phyloP scores from a whole-genome alignment of 2,797 vertebrate genomes.

The Eospalax fontanierii region DNA sequence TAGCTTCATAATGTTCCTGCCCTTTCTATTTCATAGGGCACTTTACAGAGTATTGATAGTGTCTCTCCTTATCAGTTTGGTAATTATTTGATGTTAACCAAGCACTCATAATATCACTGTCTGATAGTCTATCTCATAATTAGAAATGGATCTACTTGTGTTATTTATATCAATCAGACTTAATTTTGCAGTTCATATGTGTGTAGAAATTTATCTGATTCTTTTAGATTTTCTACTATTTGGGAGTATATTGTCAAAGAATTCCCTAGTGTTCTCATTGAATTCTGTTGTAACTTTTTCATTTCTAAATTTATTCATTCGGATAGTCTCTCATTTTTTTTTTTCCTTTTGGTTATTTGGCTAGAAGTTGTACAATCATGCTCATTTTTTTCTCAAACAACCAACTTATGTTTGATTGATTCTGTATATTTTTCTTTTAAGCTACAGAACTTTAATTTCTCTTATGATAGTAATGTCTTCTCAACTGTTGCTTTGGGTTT shows the following conservation, averaged over 20 bases:
- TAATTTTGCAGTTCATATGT: neutral
- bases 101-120: no score
- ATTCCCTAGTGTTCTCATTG: neutral
- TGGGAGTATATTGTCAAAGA: no score
- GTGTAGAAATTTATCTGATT: neutral
- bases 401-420: neutral
- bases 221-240: neutral
- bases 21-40: neutral
- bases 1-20: neutral
- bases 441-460: no score
- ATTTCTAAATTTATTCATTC: neutral
- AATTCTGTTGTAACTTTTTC: no score
- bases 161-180: neutral
- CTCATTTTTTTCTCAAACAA: neutral
- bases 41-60: neutral
- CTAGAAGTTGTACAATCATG: neutral
- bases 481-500: neutral
- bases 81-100: no score
- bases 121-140: no score
- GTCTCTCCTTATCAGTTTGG: neutral
- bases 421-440: neutral
- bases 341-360: neutral
- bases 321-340: neutral
- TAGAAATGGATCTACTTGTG: no score
- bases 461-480: neutral